phyloP scores from a whole-genome alignment of 2,113 vertebrate species.

The Passer montanus region DNA sequence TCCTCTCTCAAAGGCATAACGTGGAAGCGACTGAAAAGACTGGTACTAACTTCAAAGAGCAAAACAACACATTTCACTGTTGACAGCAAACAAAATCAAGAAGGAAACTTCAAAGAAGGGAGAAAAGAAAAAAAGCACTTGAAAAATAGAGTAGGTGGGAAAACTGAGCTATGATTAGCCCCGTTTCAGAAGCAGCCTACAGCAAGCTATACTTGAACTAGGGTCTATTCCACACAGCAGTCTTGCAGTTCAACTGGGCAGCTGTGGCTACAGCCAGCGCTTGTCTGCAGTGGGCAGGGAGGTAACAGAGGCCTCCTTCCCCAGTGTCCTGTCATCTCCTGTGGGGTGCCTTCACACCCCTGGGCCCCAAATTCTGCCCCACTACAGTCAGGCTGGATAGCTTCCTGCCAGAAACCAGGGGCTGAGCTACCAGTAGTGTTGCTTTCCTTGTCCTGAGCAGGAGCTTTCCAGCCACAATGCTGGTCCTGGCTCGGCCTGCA shows the following conservation, averaged over 20 bases:
- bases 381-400: not conserved
- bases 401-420: not conserved
- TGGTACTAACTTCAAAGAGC: not conserved
- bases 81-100: not conserved
- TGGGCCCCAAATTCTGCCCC: not conserved
- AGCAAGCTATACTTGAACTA: accelerated
- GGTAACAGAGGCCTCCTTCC: not conserved
- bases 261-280: not conserved
- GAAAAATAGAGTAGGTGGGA: not conserved
- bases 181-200: not conserved
- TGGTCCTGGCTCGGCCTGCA: accelerated
- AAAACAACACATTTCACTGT: not conserved
- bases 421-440: not conserved
- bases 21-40: not conserved
- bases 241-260: not conserved
- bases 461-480: not conserved
- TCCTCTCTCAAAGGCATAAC: not conserved
- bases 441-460: not conserved
- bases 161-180: not conserved
- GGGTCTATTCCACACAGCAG: accelerated
- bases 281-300: not conserved
- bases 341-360: not conserved
- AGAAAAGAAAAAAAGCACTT: not conserved
- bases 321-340: not conserved
- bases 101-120: not conserved